Conservation (phyloP, 2,888 invertebrate species). For the Heteromurus nitidus region DNA sequence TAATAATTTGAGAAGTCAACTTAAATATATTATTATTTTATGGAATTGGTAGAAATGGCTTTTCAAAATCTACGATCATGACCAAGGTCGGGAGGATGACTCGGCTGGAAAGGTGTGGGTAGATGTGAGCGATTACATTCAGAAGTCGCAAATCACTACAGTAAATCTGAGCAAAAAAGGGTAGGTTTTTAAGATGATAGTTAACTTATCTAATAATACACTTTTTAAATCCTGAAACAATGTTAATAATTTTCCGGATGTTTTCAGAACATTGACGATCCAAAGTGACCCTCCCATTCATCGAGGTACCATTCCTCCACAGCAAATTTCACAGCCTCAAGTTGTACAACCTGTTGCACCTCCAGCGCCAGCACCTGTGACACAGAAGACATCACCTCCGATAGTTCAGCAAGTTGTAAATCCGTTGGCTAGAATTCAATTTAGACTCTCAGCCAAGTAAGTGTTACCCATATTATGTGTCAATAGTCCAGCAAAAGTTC, state of each 20-base stretch:
- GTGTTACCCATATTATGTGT: not conserved
- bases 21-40: too few relatives aligned
- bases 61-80: constrained; percentile 63
- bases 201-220: not conserved
- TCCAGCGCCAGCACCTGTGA: constrained; percentile 19
- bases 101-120: constrained; percentile 64
- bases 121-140: constrained; percentile 61
- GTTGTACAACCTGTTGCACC: constrained; percentile 27
- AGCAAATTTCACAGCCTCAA: not conserved
- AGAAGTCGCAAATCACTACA: constrained; percentile 41
- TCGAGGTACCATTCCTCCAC: constrained; percentile 15
- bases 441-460: constrained; percentile 71
- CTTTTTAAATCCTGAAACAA: not conserved
- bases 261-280: constrained; percentile 48
- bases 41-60: constrained; percentile 60
- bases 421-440: constrained; percentile 56
- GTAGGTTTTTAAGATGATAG: constrained; percentile 28
- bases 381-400: constrained; percentile 2
- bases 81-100: constrained; percentile 64
- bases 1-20: too few relatives aligned
- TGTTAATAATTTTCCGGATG: not conserved
- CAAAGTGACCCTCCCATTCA: constrained; percentile 8
- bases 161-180: constrained; percentile 66
- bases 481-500: too few relatives aligned
- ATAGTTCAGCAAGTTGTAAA: constrained; percentile 1